Evolutionary conservation across 2,797 vertebrate species (phyloP).

Genomic region (Gadopsis bispinosus): DNA sequence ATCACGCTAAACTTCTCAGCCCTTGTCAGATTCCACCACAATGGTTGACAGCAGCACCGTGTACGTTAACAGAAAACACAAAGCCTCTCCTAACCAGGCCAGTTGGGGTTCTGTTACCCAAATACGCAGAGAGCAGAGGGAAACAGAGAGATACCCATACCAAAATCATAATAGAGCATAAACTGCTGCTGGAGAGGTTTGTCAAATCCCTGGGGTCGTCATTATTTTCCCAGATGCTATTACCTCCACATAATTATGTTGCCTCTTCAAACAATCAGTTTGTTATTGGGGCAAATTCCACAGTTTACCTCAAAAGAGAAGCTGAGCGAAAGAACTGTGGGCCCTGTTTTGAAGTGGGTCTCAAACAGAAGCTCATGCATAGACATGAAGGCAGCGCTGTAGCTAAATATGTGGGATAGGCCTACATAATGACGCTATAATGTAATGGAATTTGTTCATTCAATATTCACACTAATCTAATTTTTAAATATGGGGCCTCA

Average conservation of each 20-base stretch:
- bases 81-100: constrained; percentile 48
- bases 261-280: constrained; percentile 80
- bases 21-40: constrained; percentile 18
- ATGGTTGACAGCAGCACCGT: not conserved
- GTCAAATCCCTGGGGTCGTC: constrained; percentile 72
- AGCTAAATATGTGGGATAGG: constrained; percentile 53
- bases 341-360: constrained; percentile 65
- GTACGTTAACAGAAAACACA: constrained; percentile 29
- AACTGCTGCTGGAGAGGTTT: constrained; percentile 73
- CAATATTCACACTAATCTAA: constrained; percentile 59
- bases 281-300: constrained; percentile 76
- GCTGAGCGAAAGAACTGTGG: constrained; percentile 52
- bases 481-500: constrained; percentile 54
- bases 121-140: constrained; percentile 56
- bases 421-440: constrained; percentile 56
- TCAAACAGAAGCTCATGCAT: constrained; percentile 68
- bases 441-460: constrained; percentile 62
- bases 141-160: constrained; percentile 55
- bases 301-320: constrained; percentile 63
- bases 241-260: constrained; percentile 79
- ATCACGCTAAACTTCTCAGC: constrained; percentile 20
- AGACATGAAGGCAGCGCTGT: constrained; percentile 54
- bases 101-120: constrained; percentile 62
- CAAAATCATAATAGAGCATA: constrained; percentile 70
- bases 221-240: constrained; percentile 83